Conservation (phyloP, 2,113 vertebrate species). For the Sapajus apella region DNA sequence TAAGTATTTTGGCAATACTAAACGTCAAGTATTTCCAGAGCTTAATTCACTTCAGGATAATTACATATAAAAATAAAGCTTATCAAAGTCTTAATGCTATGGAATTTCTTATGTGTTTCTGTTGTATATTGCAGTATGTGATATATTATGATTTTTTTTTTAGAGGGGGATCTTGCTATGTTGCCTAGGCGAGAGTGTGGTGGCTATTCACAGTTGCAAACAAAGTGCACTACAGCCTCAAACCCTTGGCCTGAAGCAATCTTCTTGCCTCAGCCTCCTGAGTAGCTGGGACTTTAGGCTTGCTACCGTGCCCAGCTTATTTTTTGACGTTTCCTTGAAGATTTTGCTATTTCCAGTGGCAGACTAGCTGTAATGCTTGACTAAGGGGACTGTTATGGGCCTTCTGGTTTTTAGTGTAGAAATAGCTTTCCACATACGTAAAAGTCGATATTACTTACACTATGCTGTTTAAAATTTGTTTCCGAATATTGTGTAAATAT, state of each 20-base stretch:
- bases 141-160: not conserved
- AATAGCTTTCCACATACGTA: not conserved
- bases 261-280: not conserved
- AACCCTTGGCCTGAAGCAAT: not conserved
- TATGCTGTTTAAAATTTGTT: constrained; percentile 1
- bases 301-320: not conserved
- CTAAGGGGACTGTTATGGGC: constrained; percentile 27
- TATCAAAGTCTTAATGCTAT: constrained; percentile 61
- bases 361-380: constrained; percentile 53
- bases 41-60: constrained; percentile 62
- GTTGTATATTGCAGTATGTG: constrained; percentile 48
- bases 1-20: constrained; percentile 54
- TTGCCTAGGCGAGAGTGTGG: not conserved
- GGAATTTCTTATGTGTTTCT: constrained; percentile 76
- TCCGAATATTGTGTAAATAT: not conserved
- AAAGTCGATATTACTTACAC: not conserved
- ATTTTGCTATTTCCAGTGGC: constrained; percentile 71
- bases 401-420: constrained; percentile 14
- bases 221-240: not conserved
- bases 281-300: not conserved
- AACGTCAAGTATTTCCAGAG: constrained; percentile 66
- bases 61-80: constrained; percentile 73
- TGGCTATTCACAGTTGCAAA: not conserved
- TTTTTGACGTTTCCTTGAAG: constrained; percentile 79
- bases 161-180: not conserved